Evolutionary conservation across 2,888 invertebrate species (phyloP).

Genomic region (Clistopyga incitator): DNA sequence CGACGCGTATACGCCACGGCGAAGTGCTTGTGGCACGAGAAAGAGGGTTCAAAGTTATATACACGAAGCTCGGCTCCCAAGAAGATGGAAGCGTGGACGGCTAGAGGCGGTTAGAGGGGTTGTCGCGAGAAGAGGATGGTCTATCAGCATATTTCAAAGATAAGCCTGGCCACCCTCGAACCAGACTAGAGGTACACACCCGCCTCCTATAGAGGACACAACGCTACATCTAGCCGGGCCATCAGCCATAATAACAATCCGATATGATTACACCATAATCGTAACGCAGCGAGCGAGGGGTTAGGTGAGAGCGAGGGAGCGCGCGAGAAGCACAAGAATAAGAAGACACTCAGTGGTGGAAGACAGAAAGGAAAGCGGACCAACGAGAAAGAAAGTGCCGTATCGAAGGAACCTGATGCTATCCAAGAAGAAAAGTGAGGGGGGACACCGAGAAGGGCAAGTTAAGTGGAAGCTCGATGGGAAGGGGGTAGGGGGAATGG

Average conservation of each 20-base stretch:
- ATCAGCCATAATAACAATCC: conserved; percentile 84
- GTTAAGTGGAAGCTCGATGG: conserved; percentile 17
- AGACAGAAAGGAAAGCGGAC: conserved; percentile 50
- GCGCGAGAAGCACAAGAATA: conserved; percentile 12
- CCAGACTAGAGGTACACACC: conserved; percentile 15
- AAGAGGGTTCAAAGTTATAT: conserved; percentile 51
- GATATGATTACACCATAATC: conserved; percentile 84
- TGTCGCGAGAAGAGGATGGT: conserved; percentile 75
- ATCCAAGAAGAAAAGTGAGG: conserved; percentile 24
- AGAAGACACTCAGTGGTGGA: neutral
- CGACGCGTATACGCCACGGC: conserved; percentile 37
- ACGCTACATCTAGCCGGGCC: conserved; percentile 73
- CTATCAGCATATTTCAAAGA: conserved; percentile 84
- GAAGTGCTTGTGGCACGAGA: conserved; percentile 60
- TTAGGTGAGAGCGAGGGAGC: conserved; percentile 24
- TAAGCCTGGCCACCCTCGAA: conserved; percentile 79
- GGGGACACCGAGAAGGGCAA: conserved; percentile 65
- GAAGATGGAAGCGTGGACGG: conserved; percentile 39
- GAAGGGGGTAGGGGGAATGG: conserved; percentile 47
- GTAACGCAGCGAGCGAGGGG: conserved; percentile 75
- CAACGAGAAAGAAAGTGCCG: conserved; percentile 48
- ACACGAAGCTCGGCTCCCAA: conserved; percentile 45
- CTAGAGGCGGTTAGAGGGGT: conserved; percentile 32
- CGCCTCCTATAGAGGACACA: conserved; percentile 19
- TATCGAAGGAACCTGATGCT: conserved; percentile 53